Evolutionary conservation across 1,140 invertebrate species (phyloP), one percentile per base, ranked within the genome.

Genomic region (Leptinotarsa lineolata): DNA sequence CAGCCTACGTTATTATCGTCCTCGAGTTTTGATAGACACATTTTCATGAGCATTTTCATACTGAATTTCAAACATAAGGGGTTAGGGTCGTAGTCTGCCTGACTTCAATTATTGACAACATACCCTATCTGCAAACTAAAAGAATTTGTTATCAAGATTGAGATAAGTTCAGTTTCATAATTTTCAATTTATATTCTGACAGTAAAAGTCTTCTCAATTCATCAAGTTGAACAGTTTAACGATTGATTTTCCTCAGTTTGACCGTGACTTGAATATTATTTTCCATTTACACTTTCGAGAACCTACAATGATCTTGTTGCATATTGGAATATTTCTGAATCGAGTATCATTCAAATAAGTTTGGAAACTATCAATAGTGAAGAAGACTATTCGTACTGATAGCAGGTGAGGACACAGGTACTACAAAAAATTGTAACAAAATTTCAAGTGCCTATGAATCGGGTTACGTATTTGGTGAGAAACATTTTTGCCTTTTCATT

Each of bases 181-280:
- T 54, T 54, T 54, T 54, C 48, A n/a, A 54, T 54, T 54, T 54
- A 54, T 54, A 54, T 54, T 54, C 48, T 54, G n/a, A n/a, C 48
- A n/a, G 48, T 54, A 54, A n/a, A 18, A 54, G 15, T 18, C 48
- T 15, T 15, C 16, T 16, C 0, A 8, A 16, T 54, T 16, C 48
- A 54, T 54, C 48, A 13, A 54, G n/a, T 54, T 18, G 6, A n/a
- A 54, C 48, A 54, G 48, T 5, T 54, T n/a, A n/a, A 54, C 15
- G 48, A 54, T 18, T 16, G 13, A 54, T 54, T 54, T 54, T 39
- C 3, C 30, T 11, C 30, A 11, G 30, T 39, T 39, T 6, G 2
- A 39, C 30, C 8, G 30, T 39, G 8, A 39, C 30, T 39, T 39
- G 8, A 39, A 39, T 39, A 11, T 39, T 39, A 39, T 8, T 39